Evolutionary conservation across 1,140 invertebrate species (phyloP).

Genomic region (Drosophila elegans): DNA sequence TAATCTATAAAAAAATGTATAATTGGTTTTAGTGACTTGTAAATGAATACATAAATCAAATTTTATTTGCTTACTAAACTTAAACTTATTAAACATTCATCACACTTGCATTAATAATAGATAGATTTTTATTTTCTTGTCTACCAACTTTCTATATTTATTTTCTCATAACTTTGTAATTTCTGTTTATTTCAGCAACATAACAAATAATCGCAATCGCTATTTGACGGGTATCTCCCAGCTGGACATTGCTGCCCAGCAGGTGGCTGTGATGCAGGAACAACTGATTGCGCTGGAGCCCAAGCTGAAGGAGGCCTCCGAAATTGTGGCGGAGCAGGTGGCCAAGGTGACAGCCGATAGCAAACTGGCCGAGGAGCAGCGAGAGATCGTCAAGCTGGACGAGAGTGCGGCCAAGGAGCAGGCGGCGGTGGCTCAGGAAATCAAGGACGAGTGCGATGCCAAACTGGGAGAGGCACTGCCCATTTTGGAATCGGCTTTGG

Average conservation of each 20-base stretch:
- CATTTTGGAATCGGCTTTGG: constrained; percentile 94
- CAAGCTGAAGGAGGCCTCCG: constrained; percentile 93
- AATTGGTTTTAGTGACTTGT: too few species aligned
- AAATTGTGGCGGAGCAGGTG: constrained; percentile 86
- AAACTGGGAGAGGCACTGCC: constrained; percentile 97
- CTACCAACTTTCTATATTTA: not conserved
- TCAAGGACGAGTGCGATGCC: constrained; percentile 98
- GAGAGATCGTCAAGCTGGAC: constrained; percentile 85
- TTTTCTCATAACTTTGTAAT: not conserved
- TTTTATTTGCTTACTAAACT: too few species aligned
- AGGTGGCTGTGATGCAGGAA: constrained; percentile 94
- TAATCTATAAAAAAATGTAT: too few species aligned
- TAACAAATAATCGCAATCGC: constrained; percentile 88
- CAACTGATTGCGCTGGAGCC: constrained; percentile 95
- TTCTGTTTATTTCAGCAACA: constrained; percentile 79
- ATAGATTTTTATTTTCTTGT: too few species aligned
- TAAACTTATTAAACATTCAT: too few species aligned
- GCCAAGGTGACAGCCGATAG: constrained; percentile 89
- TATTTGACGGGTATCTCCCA: constrained; percentile 95
- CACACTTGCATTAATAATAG: too few species aligned
- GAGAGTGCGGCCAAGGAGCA: constrained; percentile 90
- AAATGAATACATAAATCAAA: too few species aligned
- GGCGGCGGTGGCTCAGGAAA: constrained; percentile 91
- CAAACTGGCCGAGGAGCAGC: constrained; percentile 88
- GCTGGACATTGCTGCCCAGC: constrained; percentile 92